Conservation (phyloP, 2,888 invertebrate genomes). For the Marronus borbonicus region DNA sequence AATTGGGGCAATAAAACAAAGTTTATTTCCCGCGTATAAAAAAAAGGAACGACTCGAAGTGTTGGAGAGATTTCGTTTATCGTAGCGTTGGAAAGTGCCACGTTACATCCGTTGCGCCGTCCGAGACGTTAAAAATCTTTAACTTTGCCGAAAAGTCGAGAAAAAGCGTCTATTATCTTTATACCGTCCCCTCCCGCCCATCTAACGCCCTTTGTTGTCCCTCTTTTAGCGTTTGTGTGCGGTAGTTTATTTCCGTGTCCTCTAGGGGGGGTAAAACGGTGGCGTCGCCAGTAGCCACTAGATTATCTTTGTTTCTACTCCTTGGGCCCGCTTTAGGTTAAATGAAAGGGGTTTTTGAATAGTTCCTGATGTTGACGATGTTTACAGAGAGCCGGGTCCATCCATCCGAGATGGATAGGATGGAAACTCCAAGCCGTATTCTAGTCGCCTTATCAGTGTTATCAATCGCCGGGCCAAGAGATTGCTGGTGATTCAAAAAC, state of each 20-base stretch:
- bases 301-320: conserved; percentile 52
- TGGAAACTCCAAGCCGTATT: conserved; percentile 55
- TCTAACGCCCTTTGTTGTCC: not conserved
- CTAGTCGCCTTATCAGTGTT: conserved; percentile 59
- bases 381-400: conserved; percentile 55
- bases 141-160: conserved; percentile 45
- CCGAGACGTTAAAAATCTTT: conserved; percentile 43
- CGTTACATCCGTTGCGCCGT: conserved; percentile 16
- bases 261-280: not conserved
- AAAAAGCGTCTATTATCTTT: conserved; percentile 43
- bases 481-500: conserved; percentile 56
- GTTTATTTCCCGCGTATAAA: conserved; percentile 39
- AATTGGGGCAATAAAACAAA: conserved; percentile 45
- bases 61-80: conserved; percentile 32
- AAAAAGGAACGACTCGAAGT: not conserved
- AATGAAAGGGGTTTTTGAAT: conserved; percentile 54
- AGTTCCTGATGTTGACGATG: conserved; percentile 58
- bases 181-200: not conserved
- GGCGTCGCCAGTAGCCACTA: conserved; percentile 32
- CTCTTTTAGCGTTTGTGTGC: not conserved
- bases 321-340: conserved; percentile 50
- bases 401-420: conserved; percentile 45
- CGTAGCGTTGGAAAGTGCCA: conserved; percentile 28
- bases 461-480: conserved; percentile 60
- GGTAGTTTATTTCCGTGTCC: conserved; percentile 26